These are phyloP conservation scores for Calonectris borealis DNA, from an alignment of 2,113 vertebrate genomes.

Conservation along the genomic window DNA sequence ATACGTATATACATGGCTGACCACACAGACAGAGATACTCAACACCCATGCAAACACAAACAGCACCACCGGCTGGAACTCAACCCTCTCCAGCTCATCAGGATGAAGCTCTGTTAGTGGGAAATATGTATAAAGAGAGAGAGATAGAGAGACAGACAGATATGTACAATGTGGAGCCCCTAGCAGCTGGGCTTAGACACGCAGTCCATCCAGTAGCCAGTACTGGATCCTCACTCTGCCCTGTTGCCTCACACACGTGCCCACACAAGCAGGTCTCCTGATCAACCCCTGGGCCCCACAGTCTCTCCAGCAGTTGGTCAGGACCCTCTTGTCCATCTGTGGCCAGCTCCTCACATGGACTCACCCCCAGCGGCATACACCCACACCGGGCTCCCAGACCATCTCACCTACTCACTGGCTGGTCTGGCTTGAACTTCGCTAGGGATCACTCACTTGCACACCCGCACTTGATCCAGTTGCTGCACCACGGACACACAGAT, in stretches of 20 bases:
- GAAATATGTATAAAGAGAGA: not conserved
- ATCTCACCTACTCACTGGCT: not conserved
- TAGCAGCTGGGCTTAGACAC: too few species aligned
- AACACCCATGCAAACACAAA: not conserved
- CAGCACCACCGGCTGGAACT: not conserved
- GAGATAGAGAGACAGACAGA: accelerated
- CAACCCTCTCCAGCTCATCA: not conserved
- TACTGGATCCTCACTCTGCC: not conserved
- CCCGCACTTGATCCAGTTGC: not conserved
- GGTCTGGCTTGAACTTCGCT: not conserved
- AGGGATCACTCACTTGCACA: too few species aligned
- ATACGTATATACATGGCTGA: accelerated
- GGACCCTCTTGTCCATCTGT: not conserved
- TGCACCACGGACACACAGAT: not conserved
- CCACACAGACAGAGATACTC: not conserved
- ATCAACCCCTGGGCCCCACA: not conserved
- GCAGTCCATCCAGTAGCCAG: not conserved
- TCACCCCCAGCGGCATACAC: not conserved
- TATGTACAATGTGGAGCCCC: not conserved
- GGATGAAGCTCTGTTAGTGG: not conserved
- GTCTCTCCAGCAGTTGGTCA: not conserved
- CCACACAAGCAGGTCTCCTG: not conserved
- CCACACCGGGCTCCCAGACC: not conserved
- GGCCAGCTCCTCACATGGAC: not conserved
- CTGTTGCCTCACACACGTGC: not conserved